Base-by-base conservation (phyloP, 2,888 invertebrate species). In the Panopea generosa region DNA sequence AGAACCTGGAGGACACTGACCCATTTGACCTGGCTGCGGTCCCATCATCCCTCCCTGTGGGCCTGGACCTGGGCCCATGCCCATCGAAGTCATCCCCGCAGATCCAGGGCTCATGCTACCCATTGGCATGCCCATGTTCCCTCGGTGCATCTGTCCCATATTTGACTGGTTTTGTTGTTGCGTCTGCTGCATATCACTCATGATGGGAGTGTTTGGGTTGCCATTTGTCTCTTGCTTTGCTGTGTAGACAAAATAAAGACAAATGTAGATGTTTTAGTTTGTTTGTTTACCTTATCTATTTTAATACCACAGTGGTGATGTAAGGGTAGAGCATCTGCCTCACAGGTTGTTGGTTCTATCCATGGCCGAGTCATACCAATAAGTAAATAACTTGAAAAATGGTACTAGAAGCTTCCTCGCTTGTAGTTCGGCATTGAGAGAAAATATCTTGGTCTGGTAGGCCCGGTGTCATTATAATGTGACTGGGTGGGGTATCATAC, bases 151-250 rank as follows among this genome's bases (percentile, higher is more conserved):
- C 52, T 52, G 52, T 6, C 52, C 26, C 3, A 26, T 52, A 7
- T 24, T 14, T 24, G 4, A 40, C 55, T 65, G 52, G 18, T 56
- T 11, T 43, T 59, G 24, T 47, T 67, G 72, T 16, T 55, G 56
- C 22, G 57, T 67, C 43, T 50, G 61, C 49, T 68, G 68, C 26
- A 20, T 16, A 27, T 77, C 77, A 1, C 50, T 63, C 67, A 77
- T 77, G 22, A 69, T 57, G 2, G 80, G 75, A 20, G 73, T 71
- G 65, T 76, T 69, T 2, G 80, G 76, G 40, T 70, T 73, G 7
- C 80, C 80, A 80, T 80, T 80, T 1, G 68, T 38, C 57, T 80
- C 80, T 26, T 57, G 76, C 55, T 80, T 76, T 11, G 52, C 80
- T 80, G 55, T 16, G 55, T 55, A 4, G 16, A 45, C 4, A 45